A percentile compares a stretch with the other conserved stretches of the same genome.
Evolutionary conservation across 2,888 invertebrate genomes (phyloP).

Genomic region (Epinotia nisella): DNA sequence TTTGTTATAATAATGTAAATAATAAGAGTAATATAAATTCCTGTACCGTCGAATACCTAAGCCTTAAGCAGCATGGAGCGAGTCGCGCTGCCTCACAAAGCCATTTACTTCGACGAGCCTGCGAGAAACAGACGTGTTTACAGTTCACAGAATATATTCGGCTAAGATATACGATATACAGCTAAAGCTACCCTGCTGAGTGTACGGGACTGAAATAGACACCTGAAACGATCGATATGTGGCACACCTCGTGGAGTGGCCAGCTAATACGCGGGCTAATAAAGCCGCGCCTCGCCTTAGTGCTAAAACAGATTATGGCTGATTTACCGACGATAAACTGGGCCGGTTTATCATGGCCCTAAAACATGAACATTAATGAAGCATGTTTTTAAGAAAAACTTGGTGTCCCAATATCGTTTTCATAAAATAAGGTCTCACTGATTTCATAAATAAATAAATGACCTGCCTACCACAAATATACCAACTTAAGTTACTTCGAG

Average conservation of each 20-base stretch:
- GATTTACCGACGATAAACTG: slow-evolving; percentile 51
- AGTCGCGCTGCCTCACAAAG: neutral
- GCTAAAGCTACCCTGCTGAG: neutral
- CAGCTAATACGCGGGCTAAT: slow-evolving; percentile 61
- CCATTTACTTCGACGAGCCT: neutral
- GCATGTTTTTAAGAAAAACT: slow-evolving; percentile 18
- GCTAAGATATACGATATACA: neutral
- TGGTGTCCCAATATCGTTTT: slow-evolving; percentile 8
- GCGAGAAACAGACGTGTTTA: no score
- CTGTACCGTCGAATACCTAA: no score
- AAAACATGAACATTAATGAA: slow-evolving; percentile 38
- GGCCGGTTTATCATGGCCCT: slow-evolving; percentile 32
- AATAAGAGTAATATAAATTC: no score
- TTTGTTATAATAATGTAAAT: no score
- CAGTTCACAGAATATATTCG: neutral
- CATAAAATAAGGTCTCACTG: neutral
- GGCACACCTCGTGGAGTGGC: slow-evolving; percentile 67
- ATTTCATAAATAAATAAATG: neutral
- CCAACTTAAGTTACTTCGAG: no score
- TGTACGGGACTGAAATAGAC: slow-evolving; percentile 51
- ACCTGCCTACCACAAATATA: no score
- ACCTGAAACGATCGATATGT: slow-evolving; percentile 59
- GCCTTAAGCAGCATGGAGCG: neutral
- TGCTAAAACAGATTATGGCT: slow-evolving; percentile 69
- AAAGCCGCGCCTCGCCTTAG: slow-evolving; percentile 67